phyloP scores from a whole-genome alignment of 92 coral and sea anemone species.

The Phenganax marumi region DNA sequence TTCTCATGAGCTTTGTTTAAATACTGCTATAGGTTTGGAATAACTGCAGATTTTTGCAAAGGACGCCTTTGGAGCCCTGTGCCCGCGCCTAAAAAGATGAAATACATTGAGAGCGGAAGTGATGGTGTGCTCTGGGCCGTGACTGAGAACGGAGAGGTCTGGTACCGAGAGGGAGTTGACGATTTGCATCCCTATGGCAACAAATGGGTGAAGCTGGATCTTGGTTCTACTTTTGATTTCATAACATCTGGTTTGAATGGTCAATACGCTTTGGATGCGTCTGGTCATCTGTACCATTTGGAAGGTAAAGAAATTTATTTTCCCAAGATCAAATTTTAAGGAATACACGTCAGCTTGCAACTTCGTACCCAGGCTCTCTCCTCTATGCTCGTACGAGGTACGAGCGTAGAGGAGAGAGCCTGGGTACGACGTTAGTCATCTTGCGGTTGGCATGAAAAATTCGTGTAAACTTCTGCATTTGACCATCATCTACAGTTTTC shows the following conservation, averaged over 20 bases:
- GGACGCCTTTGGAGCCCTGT: constrained; percentile 21
- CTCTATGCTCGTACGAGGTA: too few relatives aligned
- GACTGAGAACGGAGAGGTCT: constrained; percentile 6
- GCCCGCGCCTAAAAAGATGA: constrained; percentile 17
- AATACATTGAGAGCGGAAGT: constrained; percentile 26
- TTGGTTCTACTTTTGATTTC: neutral
- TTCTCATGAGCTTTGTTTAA: too few relatives aligned
- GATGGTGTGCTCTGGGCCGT: constrained; percentile 42
- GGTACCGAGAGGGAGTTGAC: constrained; percentile 40
- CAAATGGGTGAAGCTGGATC: constrained; percentile 14
- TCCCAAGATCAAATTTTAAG: too few relatives aligned
- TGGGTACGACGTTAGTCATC: neutral
- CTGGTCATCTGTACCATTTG: constrained; percentile 25
- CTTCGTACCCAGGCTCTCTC: too few relatives aligned
- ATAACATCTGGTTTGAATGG: constrained; percentile 36
- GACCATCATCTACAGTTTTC: too few relatives aligned
- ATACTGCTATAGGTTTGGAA: constrained; percentile 2
- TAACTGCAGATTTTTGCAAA: constrained; percentile 1
- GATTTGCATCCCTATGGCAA: constrained; percentile 36
- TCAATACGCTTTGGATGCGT: constrained; percentile 25
- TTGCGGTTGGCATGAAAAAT: neutral
- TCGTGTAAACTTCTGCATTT: too few relatives aligned
- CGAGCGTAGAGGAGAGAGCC: too few relatives aligned
- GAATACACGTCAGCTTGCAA: neutral
- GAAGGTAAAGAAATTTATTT: neutral